Evolutionary conservation across 53 echinoderm and acorn worm genomes (phyloP), one percentile per base, ranked within the genome.

Genomic region (Paelopatides confundens): DNA sequence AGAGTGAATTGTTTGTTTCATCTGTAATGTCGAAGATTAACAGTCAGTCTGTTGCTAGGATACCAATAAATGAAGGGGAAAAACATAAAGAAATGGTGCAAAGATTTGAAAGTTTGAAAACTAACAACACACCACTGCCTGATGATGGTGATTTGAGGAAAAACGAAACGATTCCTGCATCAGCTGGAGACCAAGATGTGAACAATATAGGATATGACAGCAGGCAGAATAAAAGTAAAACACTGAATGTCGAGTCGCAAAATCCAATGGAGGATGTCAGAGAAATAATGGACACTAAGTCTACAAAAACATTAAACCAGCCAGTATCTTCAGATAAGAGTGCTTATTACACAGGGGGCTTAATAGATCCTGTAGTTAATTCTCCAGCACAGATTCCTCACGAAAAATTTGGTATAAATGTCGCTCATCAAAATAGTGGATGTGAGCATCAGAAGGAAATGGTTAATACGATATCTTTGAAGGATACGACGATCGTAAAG

Each of bases 401-500:
- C 9, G 14, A 21, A 6, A 13, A 6, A 6, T 7, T 13, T 14
- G 34, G 36, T 33, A 21, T 33, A 69, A 33, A 36, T 36, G 21
- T n/a, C 11, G 21, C 1, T 18, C 29, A 24, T 27, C 9, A 26
- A 27, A 38, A 40, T 23, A 40, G 74, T 28, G 28, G 74, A 3
- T 21, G 2, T 18, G 58, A 58, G 21, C 18, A 17, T n/a, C 15
- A 58, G 58, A 74, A 46, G 74, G 47, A 74, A 74, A 6, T n/a
- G n/a, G 26, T 17, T 17, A 76, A 3, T 17, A 76, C 12, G 58
- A 81, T 31, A 53, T 53, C 81, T 35, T 21, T 81, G 12, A 81
- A 81, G 0, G 81, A 81, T 28, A 81, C 52, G 31, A 58, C 53
- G 81, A 58, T 31, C 9, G 81, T 52, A 33, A 81, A 81, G 50